Base-by-base conservation (phyloP, 2,888 invertebrate species). In the Microctonus hyperodae region DNA sequence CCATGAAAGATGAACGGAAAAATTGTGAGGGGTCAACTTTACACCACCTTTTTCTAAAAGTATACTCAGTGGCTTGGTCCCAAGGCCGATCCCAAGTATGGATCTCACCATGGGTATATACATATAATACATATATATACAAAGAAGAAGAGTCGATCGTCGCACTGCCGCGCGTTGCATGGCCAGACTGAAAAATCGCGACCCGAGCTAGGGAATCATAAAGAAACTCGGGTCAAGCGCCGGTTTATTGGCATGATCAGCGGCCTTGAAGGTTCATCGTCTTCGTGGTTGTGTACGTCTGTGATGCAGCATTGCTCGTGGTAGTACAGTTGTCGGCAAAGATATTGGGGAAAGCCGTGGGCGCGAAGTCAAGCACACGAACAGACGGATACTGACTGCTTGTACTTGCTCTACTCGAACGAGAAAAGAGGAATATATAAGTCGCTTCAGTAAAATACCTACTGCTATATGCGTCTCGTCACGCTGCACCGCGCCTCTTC, bases 241-340 rank as follows among this genome's bases (percentile, higher is more conserved):
- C 67, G 67, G 67, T 71, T 71, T 69, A 71, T 71, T 69, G 68
- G 70, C 65, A 68, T 68, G 68, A 68, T 71, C 70, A 61, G 63
- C 67, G 70, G 65, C 70, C 69, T 71, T 71, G 70, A 71, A 71
- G 67, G 69, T 68, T 69, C 69, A 71, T 65, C 65, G 70, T 69
- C 70, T 67, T 65, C 53, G 55, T 62, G 57, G 37, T 58, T 35
- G 58, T 25, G 53, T n/a, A n/a, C n/a, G n/a, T 33, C 62, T 62
- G 62, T 48, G 40, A 16, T 35, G n/a, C n/a, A n/a, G 51, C 61
- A 60, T 23, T 53, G 4, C 57, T 53, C 53, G 67, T 37, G 31
- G 55, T 63, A 44, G 33, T 48, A 33, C 48, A 50, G 65, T 64
- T 50, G 59, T 55, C 55, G 23, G 61, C 35, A 37, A 31, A 57